These are phyloP conservation scores for Phainopepla nitens DNA, from an alignment of 2,113 vertebrate species.

Conservation along the genomic window DNA sequence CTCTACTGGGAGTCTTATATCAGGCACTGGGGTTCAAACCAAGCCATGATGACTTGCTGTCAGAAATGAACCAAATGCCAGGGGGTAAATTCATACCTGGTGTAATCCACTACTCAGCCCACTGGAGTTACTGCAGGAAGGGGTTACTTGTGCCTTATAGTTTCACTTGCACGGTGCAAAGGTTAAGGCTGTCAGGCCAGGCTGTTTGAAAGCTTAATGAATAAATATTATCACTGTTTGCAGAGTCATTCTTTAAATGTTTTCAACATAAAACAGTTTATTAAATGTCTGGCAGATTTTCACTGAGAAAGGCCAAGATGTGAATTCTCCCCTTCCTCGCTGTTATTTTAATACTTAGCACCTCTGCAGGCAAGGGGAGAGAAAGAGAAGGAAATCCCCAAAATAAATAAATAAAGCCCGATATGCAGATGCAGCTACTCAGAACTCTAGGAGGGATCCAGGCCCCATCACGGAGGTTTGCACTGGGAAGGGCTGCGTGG, in stretches of 20 bases:
- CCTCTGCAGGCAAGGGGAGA: neutral
- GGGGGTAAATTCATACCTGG: conserved; percentile 12
- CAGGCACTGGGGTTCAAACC: conserved; percentile 5
- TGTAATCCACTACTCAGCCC: neutral
- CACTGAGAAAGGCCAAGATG: conserved; percentile 21
- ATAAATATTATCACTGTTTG: conserved; percentile 54
- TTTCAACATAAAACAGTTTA: conserved; percentile 37
- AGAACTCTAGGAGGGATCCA: neutral
- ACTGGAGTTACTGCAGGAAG: neutral
- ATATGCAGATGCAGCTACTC: neutral
- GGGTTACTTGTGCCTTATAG: neutral
- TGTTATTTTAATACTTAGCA: conserved; percentile 32
- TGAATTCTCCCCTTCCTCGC: neutral
- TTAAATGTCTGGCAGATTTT: conserved; percentile 35
- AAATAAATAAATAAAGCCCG: neutral
- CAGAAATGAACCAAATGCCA: conserved; percentile 41
- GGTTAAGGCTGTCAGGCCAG: conserved; percentile 47
- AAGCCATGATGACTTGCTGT: conserved; percentile 6
- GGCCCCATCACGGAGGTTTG: neutral
- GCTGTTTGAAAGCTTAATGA: conserved; percentile 49
- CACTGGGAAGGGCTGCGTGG: neutral
- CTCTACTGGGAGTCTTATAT: conserved; percentile 44
- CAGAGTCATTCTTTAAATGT: conserved; percentile 53
- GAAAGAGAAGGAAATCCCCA: neutral
- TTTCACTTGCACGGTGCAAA: conserved; percentile 48